Base-by-base conservation (phyloP, 2,888 invertebrate species). In the Spodoptera picta region DNA sequence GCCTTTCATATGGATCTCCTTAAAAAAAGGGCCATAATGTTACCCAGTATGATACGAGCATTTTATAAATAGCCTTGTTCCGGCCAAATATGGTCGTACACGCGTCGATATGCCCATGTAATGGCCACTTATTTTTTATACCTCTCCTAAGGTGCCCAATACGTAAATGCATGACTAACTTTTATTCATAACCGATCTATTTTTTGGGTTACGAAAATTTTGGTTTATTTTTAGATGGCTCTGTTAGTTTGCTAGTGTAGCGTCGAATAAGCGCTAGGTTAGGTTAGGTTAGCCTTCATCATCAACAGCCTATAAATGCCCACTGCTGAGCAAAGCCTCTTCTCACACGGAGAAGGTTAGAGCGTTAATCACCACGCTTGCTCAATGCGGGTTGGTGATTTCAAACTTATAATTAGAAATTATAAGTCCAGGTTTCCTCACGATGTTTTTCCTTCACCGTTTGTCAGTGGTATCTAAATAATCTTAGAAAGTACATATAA, bases 61-160 rank as follows among this genome's bases (percentile, higher is more conserved):
- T 80, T 76, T 75, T 79, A 80, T 80, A 80, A 79, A 80, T 81
- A 67, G 77, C 64, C 77, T 47, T 62, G 68, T 79, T 77, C 77
- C 81, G 73, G 70, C 77, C 77, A 57, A 77, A 79, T 70, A 75
- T 60, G 65, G 73, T 56, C 63, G 61, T 78, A 75, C 69, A 65
- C 69, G 75, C 75, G 68, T 80, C 80, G 79, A 79, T 79, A 79
- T 62, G 75, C 53, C 60, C 75, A 51, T 70, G 64, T 64, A 73
- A 80, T 65, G 69, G 62, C 68, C 75, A 73, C 75, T 81, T 81
- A 82, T 71, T 80, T 81, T 81, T 81, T 81, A 82, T 74, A 79
- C 53, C 69, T 52, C 70, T 78, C 74, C 69, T 73, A 69, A 69
- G 69, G 66, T 60, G 73, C 68, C 69, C 69, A 71, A 71, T 78